phyloP scores from a whole-genome alignment of 2,888 invertebrate genomes.

The Oscheius sp. region DNA sequence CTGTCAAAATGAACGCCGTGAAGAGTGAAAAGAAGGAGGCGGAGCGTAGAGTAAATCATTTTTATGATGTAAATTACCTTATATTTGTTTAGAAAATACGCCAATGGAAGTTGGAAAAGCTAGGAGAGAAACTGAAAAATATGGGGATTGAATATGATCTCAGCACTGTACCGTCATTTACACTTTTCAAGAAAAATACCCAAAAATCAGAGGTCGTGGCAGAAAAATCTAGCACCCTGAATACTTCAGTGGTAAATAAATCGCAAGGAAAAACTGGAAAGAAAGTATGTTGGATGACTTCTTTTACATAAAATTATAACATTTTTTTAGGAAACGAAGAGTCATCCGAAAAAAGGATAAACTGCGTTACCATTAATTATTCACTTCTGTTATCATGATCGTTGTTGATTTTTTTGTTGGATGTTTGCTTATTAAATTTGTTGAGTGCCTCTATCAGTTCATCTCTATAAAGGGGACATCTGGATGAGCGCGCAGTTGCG shows the following conservation, averaged over 20 bases:
- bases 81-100: conserved; percentile 32
- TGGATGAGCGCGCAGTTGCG: conserved; percentile 27
- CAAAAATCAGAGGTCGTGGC: no score
- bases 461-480: neutral
- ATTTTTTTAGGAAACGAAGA: no score
- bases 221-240: no score
- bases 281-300: no score
- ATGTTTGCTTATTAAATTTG: neutral
- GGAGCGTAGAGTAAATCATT: conserved; percentile 28
- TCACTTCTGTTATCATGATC: no score
- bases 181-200: neutral
- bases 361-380: neutral
- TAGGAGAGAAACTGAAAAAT: conserved; percentile 42
- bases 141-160: conserved; percentile 59
- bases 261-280: no score
- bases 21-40: conserved; percentile 40
- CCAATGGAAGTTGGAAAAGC: conserved; percentile 25
- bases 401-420: neutral
- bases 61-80: neutral
- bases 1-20: conserved; percentile 24
- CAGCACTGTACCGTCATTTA: conserved; percentile 31
- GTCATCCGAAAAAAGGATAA: no score
- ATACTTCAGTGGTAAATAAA: no score
- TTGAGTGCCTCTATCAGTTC: neutral
- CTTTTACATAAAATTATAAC: no score